phyloP scores from a whole-genome alignment of 2,888 invertebrate genomes.

The Caenorhabditis panamensis region DNA sequence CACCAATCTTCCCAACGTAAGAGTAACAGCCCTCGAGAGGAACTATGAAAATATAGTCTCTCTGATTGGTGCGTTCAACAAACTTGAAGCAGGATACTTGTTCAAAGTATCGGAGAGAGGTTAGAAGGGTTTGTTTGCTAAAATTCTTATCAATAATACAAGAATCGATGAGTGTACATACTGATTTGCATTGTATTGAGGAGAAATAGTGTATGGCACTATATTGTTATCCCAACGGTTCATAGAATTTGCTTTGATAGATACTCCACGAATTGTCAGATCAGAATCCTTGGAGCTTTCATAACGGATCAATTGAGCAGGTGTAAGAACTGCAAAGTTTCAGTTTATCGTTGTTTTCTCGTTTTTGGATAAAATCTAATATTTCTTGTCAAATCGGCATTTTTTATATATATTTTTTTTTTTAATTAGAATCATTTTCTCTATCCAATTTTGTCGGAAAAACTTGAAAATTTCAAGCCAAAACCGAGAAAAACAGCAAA shows the following conservation, averaged over 20 bases:
- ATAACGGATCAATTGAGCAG: conserved; percentile 67
- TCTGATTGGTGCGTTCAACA: conserved; percentile 65
- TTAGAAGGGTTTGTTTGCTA: conserved; percentile 64
- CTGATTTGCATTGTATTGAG: conserved; percentile 70
- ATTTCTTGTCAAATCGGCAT: too few species aligned
- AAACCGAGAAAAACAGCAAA: too few species aligned
- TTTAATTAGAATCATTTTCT: too few species aligned
- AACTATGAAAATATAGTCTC: conserved; percentile 73
- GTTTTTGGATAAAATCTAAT: too few species aligned
- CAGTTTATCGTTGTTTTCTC: too few species aligned
- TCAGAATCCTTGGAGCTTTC: conserved; percentile 44
- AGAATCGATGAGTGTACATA: too few species aligned
- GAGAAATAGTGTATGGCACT: conserved; percentile 70
- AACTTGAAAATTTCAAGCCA: too few species aligned
- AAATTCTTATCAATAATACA: conserved; percentile 22
- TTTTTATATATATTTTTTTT: too few species aligned
- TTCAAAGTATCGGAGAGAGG: conserved; percentile 70
- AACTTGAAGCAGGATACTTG: conserved; percentile 74
- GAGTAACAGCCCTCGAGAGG: conserved; percentile 77
- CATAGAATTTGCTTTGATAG: conserved; percentile 60
- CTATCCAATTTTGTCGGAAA: too few species aligned
- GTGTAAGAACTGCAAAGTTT: conserved; percentile 66
- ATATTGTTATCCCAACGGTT: conserved; percentile 73
- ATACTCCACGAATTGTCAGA: conserved; percentile 62
- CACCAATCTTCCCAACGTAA: conserved; percentile 76